phyloP scores from a whole-genome alignment of 1,140 invertebrate genomes.

The Drosophila kurseongensis region DNA sequence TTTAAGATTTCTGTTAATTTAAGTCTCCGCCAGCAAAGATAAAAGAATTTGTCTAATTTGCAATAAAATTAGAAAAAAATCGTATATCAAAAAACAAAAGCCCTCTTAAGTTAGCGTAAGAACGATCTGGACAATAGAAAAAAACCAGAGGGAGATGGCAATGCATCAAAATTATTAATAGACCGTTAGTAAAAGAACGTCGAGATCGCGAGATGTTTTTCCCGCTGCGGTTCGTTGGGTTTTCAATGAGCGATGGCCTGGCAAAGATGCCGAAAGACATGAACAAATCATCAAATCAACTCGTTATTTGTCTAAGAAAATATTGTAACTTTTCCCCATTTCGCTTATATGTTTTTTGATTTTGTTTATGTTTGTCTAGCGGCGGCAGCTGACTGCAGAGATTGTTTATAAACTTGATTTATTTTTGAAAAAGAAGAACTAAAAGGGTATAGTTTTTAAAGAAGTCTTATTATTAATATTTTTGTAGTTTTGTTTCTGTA shows the following conservation, averaged over 20 bases:
- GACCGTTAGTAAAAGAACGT: constrained; percentile 23
- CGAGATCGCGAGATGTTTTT: constrained; percentile 30
- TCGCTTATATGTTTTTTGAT: constrained; percentile 15
- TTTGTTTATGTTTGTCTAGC: constrained; percentile 44
- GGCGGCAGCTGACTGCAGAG: constrained; percentile 26
- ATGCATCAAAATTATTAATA: constrained; percentile 40
- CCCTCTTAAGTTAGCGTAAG: constrained; percentile 1
- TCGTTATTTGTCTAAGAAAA: constrained; percentile 43
- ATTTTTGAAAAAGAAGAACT: not conserved
- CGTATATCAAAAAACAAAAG: constrained; percentile 29
- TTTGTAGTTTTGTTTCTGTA: not conserved
- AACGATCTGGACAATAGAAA: constrained; percentile 5
- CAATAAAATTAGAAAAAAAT: constrained; percentile 24
- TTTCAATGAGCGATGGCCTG: constrained; percentile 42
- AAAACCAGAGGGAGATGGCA: not conserved
- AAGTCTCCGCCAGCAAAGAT: constrained; percentile 1
- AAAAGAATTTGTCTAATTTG: constrained; percentile 32
- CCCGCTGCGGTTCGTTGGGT: constrained; percentile 23
- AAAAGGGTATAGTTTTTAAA: not conserved
- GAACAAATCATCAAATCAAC: constrained; percentile 55
- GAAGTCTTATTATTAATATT: not conserved
- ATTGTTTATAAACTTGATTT: constrained; percentile 43
- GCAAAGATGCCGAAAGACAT: constrained; percentile 46
- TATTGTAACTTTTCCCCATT: constrained; percentile 30
- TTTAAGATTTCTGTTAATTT: not conserved